Evolutionary conservation across 2,113 vertebrate species (phyloP).

Genomic region (Datnioides undecimradiatus): DNA sequence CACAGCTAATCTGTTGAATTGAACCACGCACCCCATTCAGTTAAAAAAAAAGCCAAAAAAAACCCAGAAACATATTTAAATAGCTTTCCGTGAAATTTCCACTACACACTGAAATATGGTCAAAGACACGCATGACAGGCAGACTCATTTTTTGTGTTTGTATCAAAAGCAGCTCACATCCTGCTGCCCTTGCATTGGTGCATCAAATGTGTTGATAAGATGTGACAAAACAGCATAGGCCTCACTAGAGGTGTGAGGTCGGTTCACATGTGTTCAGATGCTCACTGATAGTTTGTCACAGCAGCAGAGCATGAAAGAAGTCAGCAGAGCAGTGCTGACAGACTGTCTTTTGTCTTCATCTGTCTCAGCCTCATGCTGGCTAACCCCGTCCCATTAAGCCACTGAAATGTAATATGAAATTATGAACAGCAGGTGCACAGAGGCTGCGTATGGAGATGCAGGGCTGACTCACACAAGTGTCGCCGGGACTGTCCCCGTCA

Average conservation of each 20-base stretch:
- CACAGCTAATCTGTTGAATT: too few relatives aligned
- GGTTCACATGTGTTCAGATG: neutral
- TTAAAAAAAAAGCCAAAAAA: too few relatives aligned
- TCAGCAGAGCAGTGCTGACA: neutral
- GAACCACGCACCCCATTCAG: too few relatives aligned
- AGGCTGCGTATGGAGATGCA: neutral
- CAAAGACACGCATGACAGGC: neutral
- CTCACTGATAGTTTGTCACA: neutral
- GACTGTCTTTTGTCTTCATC: neutral
- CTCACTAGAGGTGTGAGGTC: neutral
- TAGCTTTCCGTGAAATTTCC: neutral
- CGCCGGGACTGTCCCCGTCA: constrained; percentile 6
- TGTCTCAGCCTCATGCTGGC: neutral
- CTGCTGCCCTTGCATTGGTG: neutral
- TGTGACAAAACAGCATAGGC: too few relatives aligned
- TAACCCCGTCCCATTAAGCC: neutral
- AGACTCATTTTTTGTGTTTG: too few relatives aligned
- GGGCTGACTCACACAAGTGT: constrained; percentile 20
- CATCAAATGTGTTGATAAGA: neutral
- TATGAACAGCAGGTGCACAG: neutral
- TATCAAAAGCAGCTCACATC: neutral
- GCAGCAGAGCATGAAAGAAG: neutral
- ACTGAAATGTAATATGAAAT: neutral
- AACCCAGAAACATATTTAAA: neutral
- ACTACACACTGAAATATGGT: neutral